These are phyloP conservation scores for Lamellibrachia satsuma DNA, from an alignment of 2,888 invertebrate genomes.

Conservation along the genomic window DNA sequence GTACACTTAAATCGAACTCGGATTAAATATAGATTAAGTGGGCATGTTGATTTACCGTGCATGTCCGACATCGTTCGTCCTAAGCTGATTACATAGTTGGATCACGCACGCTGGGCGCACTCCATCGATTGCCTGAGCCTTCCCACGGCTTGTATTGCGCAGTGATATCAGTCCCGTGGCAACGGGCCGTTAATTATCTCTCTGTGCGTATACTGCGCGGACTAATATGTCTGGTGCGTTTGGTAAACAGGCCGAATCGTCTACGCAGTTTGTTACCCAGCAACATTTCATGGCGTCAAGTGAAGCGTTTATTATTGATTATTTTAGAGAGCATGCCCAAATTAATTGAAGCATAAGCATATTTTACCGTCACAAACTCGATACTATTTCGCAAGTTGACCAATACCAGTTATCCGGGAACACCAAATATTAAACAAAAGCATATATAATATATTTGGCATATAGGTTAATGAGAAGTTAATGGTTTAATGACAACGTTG, in stretches of 20 bases:
- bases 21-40: background rate
- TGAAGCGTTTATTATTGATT: background rate
- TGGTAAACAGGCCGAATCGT: background rate
- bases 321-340: background rate
- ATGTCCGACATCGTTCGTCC: background rate
- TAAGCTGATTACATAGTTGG: background rate
- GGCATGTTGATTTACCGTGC: background rate
- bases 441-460: too few relatives aligned
- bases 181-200: slow-evolving; percentile 5
- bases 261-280: background rate
- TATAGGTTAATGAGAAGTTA: too few relatives aligned
- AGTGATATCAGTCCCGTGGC: background rate
- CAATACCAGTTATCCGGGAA: background rate
- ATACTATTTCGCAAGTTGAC: background rate
- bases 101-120: background rate
- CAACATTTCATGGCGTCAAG: background rate
- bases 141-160: background rate
- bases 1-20: background rate
- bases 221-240: background rate
- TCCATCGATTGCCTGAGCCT: background rate
- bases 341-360: background rate
- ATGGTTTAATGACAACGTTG: too few relatives aligned
- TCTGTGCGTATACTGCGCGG: background rate
- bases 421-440: background rate
- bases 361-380: background rate